Conservation (phyloP, 2,113 vertebrate species). For the Pimephales promelas region DNA sequence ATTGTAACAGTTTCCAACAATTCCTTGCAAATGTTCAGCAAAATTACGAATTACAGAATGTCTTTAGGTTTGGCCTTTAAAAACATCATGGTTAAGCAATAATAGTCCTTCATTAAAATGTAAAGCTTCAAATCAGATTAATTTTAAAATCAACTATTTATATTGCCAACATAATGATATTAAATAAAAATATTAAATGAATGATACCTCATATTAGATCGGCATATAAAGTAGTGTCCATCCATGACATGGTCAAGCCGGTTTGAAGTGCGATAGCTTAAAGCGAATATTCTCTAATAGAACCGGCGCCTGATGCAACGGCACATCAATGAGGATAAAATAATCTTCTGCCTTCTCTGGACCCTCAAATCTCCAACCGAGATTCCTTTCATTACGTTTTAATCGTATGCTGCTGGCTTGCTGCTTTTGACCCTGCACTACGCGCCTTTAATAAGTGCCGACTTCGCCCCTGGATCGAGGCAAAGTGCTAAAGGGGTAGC, state of each 20-base stretch:
- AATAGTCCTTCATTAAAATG: not conserved
- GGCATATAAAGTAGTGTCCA: not conserved
- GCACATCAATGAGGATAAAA: constrained; percentile 44
- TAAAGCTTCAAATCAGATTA: not conserved
- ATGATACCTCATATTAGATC: not conserved
- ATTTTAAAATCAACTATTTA: not conserved
- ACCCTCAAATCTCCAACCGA: constrained; percentile 63
- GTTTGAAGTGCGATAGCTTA: constrained; percentile 1
- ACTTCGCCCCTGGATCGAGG: constrained; percentile 74
- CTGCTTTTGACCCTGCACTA: constrained; percentile 73
- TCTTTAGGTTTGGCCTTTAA: not conserved
- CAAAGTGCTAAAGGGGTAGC: constrained; percentile 64
- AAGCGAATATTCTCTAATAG: constrained; percentile 31
- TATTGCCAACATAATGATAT: not conserved
- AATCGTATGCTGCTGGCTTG: constrained; percentile 76
- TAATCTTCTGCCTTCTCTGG: constrained; percentile 42
- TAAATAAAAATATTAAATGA: not conserved
- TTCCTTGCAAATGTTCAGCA: not conserved
- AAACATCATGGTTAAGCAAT: not conserved
- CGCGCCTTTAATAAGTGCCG: constrained; percentile 78
- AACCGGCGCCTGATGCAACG: constrained; percentile 34
- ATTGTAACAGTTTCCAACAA: not conserved
- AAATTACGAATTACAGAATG: not conserved
- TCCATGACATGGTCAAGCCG: not conserved
- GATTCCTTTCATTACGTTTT: constrained; percentile 78